Evolutionary conservation across 2,113 vertebrate species (phyloP), one percentile per base, ranked within the genome.

Genomic region (Pterocles burchelli): DNA sequence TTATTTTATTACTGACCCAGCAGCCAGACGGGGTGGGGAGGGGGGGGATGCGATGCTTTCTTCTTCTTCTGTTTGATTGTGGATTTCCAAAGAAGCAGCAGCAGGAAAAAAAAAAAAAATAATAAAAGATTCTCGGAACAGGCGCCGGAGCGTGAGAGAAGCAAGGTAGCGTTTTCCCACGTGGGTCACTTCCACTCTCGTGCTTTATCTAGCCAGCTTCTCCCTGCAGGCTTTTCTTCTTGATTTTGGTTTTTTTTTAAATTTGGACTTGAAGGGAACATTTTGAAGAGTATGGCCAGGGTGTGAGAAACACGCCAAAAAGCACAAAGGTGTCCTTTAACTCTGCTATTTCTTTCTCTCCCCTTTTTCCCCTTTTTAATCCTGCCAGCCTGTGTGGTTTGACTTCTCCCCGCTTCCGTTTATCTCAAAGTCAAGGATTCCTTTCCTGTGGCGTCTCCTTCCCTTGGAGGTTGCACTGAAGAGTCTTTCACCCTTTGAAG

Each of bases 321-420:
- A 96, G 94, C 96, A 96, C 96, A 95, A 91, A 83, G 90, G 93
- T 96, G 90, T 81, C 91, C 92, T 95, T 94, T 54, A 93, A 93
- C 83, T 91, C 93, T 66, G 93, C 91, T 66, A 8, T 19, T 95
- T 75, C 89, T 93, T 89, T 91, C 88, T 94, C 78, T 90, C 66
- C 85, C 90, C 77, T 93, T 59, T 93, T 59, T 92, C 84, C 92
- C 90, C 77, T 85, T 94, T 46, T 48, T 29, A 87, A 74, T 89
- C 85, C 82, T 74, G 84, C 88, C 93, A 93, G 91, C 87, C 89
- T 58, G 41, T n/a, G 78, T 43, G 91, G 21, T 86, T 94, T 87
- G 77, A 93, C 92, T 93, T 84, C 75, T 93, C 63, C 93, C 71
- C 8, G 6, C 76, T 89, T 94, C 91, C 59, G 83, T 83, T 91